Evolutionary conservation across 2,888 invertebrate species (phyloP).

Genomic region (Cantharis lateralis): DNA sequence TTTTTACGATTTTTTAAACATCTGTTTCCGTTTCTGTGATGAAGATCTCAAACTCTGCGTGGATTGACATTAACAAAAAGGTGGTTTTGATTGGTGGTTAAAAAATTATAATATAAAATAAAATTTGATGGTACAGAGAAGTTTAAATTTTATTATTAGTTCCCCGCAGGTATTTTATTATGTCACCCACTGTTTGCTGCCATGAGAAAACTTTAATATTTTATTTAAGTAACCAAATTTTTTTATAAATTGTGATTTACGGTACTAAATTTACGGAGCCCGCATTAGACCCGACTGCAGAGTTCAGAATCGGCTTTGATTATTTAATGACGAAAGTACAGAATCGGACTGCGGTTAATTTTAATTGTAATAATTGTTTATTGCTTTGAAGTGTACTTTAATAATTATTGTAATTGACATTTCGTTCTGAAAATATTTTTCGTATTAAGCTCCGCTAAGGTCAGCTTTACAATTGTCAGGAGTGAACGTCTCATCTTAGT

Average conservation of each 20-base stretch:
- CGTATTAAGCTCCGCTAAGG: not conserved
- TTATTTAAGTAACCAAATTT: not conserved
- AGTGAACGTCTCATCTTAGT: slow-evolving; percentile 29
- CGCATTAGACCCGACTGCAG: not conserved
- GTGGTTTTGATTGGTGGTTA: not conserved
- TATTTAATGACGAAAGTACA: not conserved
- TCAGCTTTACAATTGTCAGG: slow-evolving; percentile 8
- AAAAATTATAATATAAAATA: not conserved
- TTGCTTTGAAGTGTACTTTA: not conserved
- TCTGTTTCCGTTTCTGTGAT: not conserved
- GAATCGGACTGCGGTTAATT: not conserved
- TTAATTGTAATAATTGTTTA: no score
- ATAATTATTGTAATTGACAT: not conserved
- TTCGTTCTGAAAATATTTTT: not conserved
- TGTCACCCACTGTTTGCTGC: not conserved
- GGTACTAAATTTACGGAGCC: not conserved
- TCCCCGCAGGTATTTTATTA: not conserved
- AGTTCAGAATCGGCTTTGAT: not conserved
- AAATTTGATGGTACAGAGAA: not conserved
- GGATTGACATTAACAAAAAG: not conserved
- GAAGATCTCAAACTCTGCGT: not conserved
- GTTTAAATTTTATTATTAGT: not conserved
- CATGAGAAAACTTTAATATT: not conserved
- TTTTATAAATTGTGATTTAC: not conserved
- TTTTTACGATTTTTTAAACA: not conserved